Conservation (phyloP, 2,113 vertebrate species). For the Cynocephalus volans region DNA sequence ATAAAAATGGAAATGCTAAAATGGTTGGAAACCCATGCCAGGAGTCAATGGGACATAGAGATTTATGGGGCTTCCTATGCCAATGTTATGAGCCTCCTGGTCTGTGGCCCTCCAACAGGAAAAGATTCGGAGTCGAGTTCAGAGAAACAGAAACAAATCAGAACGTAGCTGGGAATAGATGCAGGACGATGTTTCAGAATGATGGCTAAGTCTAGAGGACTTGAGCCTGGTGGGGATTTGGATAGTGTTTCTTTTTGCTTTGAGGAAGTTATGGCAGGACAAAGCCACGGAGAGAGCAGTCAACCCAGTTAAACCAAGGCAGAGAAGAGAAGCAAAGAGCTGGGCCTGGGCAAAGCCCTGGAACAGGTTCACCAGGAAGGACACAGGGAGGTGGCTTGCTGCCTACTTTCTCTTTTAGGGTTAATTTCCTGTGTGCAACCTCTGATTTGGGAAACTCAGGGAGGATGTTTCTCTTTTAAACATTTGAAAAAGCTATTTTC, state of each 20-base stretch:
- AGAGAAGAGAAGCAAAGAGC: background rate
- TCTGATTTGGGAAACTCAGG: background rate
- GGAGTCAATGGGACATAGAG: background rate
- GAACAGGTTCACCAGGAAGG: background rate
- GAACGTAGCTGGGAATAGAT: background rate
- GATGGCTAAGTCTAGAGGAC: background rate
- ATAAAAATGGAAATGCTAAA: background rate
- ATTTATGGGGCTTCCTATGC: background rate
- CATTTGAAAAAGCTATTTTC: slow-evolving; percentile 77
- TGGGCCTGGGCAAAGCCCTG: background rate
- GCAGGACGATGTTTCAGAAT: background rate
- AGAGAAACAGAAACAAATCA: background rate
- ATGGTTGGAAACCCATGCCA: background rate
- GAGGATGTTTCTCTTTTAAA: slow-evolving; percentile 75
- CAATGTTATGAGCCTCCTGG: background rate
- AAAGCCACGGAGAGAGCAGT: background rate
- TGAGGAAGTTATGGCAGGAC: background rate
- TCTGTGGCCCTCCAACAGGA: background rate
- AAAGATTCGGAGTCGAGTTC: background rate
- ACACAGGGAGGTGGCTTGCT: background rate
- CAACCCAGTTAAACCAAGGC: background rate
- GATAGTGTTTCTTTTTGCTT: background rate
- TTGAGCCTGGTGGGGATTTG: background rate
- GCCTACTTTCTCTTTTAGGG: background rate
- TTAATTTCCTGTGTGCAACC: slow-evolving; percentile 3